Evolutionary conservation across 1,140 invertebrate genomes (phyloP).

Genomic region (Drosophila pallidifrons): DNA sequence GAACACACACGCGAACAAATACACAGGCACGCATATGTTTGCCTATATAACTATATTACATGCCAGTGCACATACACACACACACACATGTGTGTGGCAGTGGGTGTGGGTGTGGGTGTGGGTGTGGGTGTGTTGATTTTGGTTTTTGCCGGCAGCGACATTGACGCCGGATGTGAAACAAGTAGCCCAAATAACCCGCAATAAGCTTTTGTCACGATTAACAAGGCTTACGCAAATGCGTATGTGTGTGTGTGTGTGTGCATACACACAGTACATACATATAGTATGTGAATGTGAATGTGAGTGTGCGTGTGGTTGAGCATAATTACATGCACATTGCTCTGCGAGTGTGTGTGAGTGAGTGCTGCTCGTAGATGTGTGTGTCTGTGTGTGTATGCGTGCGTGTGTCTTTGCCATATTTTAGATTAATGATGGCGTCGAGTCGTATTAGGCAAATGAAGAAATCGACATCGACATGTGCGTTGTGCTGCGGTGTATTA

Average conservation of each 20-base stretch:
- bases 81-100: constrained; percentile 10
- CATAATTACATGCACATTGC: constrained; percentile 77
- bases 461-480: constrained; percentile 76
- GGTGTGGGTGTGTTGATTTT: constrained; percentile 70
- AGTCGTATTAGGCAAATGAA: constrained; percentile 81
- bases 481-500: constrained; percentile 19
- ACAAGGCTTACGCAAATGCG: constrained; percentile 77
- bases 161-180: constrained; percentile 78
- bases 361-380: constrained; percentile 3
- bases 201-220: constrained; percentile 83
- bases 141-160: constrained; percentile 64
- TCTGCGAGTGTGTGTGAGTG: constrained; percentile 10
- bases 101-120: not conserved
- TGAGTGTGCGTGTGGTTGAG: constrained; percentile 47
- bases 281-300: not conserved
- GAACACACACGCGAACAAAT: constrained; percentile 12
- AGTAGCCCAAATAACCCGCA: constrained; percentile 82
- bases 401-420: constrained; percentile 74
- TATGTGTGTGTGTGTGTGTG: constrained; percentile 4
- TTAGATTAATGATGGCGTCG: constrained; percentile 82
- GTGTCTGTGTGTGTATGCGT: constrained; percentile 43
- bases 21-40: constrained; percentile 41
- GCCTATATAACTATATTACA: constrained; percentile 53
- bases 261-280: constrained; percentile 33
- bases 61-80: constrained; percentile 19